Evolutionary conservation across 2,113 vertebrate genomes (phyloP).

Genomic region (Neodon shergylaensis): DNA sequence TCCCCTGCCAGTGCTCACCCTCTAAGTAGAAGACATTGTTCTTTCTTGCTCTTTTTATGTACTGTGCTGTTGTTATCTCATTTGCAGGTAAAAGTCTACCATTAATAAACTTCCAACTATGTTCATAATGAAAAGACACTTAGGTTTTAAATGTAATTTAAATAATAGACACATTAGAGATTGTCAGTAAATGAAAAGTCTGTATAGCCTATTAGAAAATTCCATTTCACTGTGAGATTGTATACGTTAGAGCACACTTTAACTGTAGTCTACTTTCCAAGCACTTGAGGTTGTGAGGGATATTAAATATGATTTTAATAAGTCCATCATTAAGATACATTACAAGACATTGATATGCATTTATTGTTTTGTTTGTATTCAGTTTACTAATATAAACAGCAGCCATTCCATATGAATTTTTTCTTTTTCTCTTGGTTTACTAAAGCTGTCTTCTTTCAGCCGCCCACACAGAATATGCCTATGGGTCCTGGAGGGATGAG

Average conservation of each 20-base stretch:
- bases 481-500: slow-evolving; percentile 98
- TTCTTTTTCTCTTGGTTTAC: slow-evolving; percentile 83
- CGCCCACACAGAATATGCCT: slow-evolving; percentile 97
- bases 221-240: slow-evolving; percentile 29
- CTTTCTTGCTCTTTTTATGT: slow-evolving; percentile 55
- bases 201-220: slow-evolving; percentile 23
- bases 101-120: neutral
- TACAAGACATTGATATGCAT: slow-evolving; percentile 34
- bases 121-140: slow-evolving; percentile 24
- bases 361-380: slow-evolving; percentile 64
- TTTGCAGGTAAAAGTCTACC: slow-evolving; percentile 63
- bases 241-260: slow-evolving; percentile 4
- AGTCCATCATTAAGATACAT: neutral
- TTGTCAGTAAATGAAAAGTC: slow-evolving; percentile 24
- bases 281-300: slow-evolving; percentile 60
- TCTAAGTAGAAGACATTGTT: neutral
- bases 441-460: slow-evolving; percentile 90
- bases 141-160: slow-evolving; percentile 39
- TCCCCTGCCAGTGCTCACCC: neutral
- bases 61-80: slow-evolving; percentile 65
- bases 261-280: slow-evolving; percentile 29
- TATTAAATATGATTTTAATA: slow-evolving; percentile 42
- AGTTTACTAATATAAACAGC: slow-evolving; percentile 70
- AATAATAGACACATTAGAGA: slow-evolving; percentile 17
- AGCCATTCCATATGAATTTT: slow-evolving; percentile 75